Base-by-base conservation (phyloP, 2,888 invertebrate genomes). In the Priocnemis perturbator region DNA sequence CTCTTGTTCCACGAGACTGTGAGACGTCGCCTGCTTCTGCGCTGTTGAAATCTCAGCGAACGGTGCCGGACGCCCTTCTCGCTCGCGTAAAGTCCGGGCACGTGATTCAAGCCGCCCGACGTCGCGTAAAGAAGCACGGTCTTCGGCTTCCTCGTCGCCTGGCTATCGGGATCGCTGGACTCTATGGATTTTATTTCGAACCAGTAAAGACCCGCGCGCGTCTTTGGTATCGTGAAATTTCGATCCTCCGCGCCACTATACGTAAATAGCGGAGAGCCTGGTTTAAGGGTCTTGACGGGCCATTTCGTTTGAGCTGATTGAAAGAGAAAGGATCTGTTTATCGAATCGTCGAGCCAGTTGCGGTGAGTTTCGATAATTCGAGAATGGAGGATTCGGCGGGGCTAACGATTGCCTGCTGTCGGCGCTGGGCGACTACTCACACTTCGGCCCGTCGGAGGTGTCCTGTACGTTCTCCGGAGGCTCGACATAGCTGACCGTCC, bases 1-100 rank as follows among this genome's bases (percentile, higher is more conserved):
- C 88, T 88, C 79, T 87, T 87, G 76, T 85, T 86, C 89, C 89
- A 89, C 4, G 89, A 88, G 19, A 89, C 82, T 15, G 86, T 87
- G n/a, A 89, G 83, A 44, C 87, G 83, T 19, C 86, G 86, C 66
- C 86, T 83, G 70, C 85, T 89, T 64, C 85, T 84, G 55, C 85
- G 77, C 61, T 88, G 89, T 62, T 88, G 88, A 73, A 89, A 89
- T 71, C 86, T 79, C 48, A 89, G 79, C 9, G 81, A 71, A 20
- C 84, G 83, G 58, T 82, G 85, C 14, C 83, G 81, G 64, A 84
- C 84, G 53, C 79, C 76, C 11, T 66, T 68, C 3, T 79, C 77
- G 23, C 68, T 76, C 23, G 69, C 76, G 30, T 83, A 81, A 17
- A 82, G 77, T 9, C 82, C 79, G 2, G 87, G 82, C 0, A 85